A percentile compares a stretch with the other conserved stretches of the same genome.
Evolutionary conservation across 2,888 invertebrate genomes (phyloP).

Genomic region (Caenorhabditis macrosperma): DNA sequence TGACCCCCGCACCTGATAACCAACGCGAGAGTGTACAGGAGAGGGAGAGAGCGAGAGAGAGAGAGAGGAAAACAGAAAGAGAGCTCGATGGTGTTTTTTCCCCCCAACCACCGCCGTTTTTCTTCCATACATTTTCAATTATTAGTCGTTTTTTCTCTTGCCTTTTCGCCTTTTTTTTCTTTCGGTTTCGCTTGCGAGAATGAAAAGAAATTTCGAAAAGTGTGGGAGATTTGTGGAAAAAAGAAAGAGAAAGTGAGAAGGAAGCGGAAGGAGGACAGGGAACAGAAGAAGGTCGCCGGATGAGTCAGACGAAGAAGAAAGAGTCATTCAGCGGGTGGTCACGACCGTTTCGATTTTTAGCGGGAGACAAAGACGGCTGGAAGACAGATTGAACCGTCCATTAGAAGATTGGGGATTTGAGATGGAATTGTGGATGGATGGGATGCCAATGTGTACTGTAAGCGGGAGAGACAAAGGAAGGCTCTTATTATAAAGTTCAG

Average conservation of each 20-base stretch:
- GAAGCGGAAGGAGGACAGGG: not conserved
- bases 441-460: too few species aligned
- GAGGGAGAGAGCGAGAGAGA: slow-evolving; percentile 15
- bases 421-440: too few species aligned
- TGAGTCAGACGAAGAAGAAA: too few species aligned
- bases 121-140: slow-evolving; percentile 56
- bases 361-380: too few species aligned
- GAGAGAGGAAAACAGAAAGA: not conserved
- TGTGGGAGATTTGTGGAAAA: not conserved
- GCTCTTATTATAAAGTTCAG: too few species aligned
- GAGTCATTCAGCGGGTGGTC: too few species aligned
- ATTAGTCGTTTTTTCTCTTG: slow-evolving; percentile 31
- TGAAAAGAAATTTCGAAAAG: slow-evolving; percentile 4
- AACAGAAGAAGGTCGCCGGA: not conserved
- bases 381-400: too few species aligned
- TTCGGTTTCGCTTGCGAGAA: not conserved
- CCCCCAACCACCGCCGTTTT: slow-evolving; percentile 8
- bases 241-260: slow-evolving; percentile 25
- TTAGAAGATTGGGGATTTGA: too few species aligned
- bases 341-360: too few species aligned
- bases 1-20: slow-evolving; percentile 31
- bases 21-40: slow-evolving; percentile 7
- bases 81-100: slow-evolving; percentile 8
- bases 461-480: too few species aligned
- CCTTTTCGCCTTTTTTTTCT: slow-evolving; percentile 15